Evolutionary conservation across 1,140 invertebrate species (phyloP).

Genomic region (Drosophila virilis): DNA sequence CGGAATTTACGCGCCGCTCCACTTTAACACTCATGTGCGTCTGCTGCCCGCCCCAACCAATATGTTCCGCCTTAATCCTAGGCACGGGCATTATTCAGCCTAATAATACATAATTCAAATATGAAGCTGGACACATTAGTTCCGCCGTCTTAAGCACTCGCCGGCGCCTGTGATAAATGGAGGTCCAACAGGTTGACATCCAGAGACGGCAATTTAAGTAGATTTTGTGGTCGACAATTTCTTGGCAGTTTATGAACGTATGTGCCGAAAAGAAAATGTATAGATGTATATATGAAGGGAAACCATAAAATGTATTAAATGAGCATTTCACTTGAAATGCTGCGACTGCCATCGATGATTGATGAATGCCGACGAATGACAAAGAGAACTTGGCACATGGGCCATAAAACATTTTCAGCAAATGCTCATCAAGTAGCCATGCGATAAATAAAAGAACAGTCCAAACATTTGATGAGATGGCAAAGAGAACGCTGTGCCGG

Average conservation of each 20-base stretch:
- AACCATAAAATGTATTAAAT: constrained; percentile 51
- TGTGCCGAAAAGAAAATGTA: constrained; percentile 22
- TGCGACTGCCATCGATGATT: constrained; percentile 42
- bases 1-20: constrained; percentile 52
- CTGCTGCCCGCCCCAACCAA: background rate
- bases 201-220: constrained; percentile 45
- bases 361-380: constrained; percentile 37
- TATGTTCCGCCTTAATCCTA: constrained; percentile 24
- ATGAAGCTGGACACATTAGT: constrained; percentile 70
- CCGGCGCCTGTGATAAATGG: constrained; percentile 54
- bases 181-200: constrained; percentile 65
- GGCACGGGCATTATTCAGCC: constrained; percentile 27
- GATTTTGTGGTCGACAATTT: constrained; percentile 49
- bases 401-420: constrained; percentile 75
- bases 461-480: constrained; percentile 33
- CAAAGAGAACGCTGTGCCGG: background rate
- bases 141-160: constrained; percentile 70
- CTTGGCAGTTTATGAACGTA: constrained; percentile 63
- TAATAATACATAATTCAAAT: constrained; percentile 79
- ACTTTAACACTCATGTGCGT: constrained; percentile 31
- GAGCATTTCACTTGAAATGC: constrained; percentile 46
- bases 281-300: constrained; percentile 2
- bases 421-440: constrained; percentile 73
- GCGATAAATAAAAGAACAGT: constrained; percentile 73
- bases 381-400: constrained; percentile 38